These are phyloP conservation scores for Drosophila burlai DNA, from an alignment of 1,140 invertebrate species.

Conservation along the genomic window DNA sequence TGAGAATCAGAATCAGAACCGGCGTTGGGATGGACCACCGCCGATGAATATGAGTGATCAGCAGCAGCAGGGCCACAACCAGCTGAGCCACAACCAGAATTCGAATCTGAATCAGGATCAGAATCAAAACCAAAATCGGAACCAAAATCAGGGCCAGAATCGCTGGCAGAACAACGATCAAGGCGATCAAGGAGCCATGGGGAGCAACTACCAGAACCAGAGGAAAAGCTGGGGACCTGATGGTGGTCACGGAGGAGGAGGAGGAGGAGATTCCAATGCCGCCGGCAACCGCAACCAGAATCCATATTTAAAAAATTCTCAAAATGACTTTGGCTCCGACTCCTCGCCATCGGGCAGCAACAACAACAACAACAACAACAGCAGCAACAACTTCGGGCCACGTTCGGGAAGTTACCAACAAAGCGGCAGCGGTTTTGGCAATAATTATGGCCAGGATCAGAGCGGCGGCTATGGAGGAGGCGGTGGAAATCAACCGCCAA, in stretches of 20 bases:
- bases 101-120: background rate
- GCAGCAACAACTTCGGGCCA: conserved; percentile 9
- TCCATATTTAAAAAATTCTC: conserved; percentile 14
- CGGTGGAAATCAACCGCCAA: conserved; percentile 8
- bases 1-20: conserved; percentile 9
- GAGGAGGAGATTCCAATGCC: conserved; percentile 2
- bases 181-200: conserved; percentile 18
- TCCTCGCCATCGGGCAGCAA: background rate
- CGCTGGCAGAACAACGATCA: conserved; percentile 37
- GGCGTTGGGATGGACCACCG: conserved; percentile 24
- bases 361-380: background rate
- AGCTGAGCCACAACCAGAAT: background rate
- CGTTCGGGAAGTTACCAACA: background rate
- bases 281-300: background rate
- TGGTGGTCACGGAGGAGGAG: background rate
- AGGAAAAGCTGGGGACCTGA: conserved; percentile 24
- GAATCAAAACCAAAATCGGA: background rate
- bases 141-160: conserved; percentile 24
- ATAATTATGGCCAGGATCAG: conserved; percentile 14
- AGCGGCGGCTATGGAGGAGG: background rate
- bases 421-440: background rate
- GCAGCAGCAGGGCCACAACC: background rate
- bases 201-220: conserved; percentile 12
- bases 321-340: background rate
- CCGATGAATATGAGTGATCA: conserved; percentile 18